Base-by-base conservation (phyloP, 2,888 invertebrate species). In the Ectemnius cavifrons region DNA sequence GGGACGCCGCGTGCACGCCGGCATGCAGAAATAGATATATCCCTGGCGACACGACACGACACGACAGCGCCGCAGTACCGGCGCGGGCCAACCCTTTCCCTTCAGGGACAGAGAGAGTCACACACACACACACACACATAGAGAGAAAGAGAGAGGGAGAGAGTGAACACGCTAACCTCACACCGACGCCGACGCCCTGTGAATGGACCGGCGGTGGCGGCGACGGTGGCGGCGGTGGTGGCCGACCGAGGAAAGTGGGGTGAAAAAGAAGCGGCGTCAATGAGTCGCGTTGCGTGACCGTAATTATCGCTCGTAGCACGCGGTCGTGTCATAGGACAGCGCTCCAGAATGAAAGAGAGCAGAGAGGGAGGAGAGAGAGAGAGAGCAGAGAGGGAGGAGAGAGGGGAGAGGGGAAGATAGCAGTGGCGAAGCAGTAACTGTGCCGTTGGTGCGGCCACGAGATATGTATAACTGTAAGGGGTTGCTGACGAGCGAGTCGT, bases 21-120 rank as follows among this genome's bases (percentile, higher is more conserved):
- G 84, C 87, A 88, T 83, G 89, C 87, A 83, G 84, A 85, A 85
- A 86, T 86, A 87, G 84, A 87, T 64, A 37, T 37, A 78, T 81
- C 68, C 75, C 67, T 70, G 71, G 62, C 60, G 67, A 66, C 78
- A 73, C 70, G 61, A 58, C 66, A 67, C 73, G 67, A 69, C 76
- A 37, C 37, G 37, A 11, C 37, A 37, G 2, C 23, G 23, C 3
- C 23, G 23, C 23, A 23, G 23, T 23, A 23, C 23, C 23, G 23
- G 23, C 23, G 23, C 37, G 11, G 37, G 37, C 8, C 37, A 37
- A 37, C 37, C 37, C 37, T 37, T 37, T 37, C 37, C 37, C 11
- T 37, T 4, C 37, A 37, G 37, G 37, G 11, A 37, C 0, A 37
- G 37, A 37, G 3, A 8, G 37, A 37, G 37, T 0, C 1, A 11